These are phyloP conservation scores for Tachina lurida DNA, from an alignment of 2,888 invertebrate species.

Conservation along the genomic window DNA sequence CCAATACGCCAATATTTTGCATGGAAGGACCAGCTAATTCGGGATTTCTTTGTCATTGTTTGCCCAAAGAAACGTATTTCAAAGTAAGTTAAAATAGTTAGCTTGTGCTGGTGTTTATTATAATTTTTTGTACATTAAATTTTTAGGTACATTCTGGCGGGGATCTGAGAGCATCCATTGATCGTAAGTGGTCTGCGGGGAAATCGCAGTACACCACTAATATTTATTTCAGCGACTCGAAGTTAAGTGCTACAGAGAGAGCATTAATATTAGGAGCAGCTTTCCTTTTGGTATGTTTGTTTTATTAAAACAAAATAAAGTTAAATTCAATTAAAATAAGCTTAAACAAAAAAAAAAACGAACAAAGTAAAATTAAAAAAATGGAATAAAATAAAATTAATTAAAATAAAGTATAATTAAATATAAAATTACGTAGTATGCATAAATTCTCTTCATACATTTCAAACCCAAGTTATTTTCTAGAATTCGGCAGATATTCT, in stretches of 20 bases:
- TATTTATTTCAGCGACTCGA: slow-evolving; percentile 88
- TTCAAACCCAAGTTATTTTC: too few relatives aligned
- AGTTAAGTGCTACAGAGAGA: slow-evolving; percentile 89
- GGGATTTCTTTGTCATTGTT: slow-evolving; percentile 84
- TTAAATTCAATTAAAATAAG: too few relatives aligned
- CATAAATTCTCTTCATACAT: too few relatives aligned
- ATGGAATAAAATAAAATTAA: too few relatives aligned
- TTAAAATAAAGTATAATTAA: too few relatives aligned
- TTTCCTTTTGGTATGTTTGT: slow-evolving; percentile 89
- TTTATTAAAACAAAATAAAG: too few relatives aligned
- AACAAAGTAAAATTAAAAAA: neutral
- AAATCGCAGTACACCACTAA: slow-evolving; percentile 89
- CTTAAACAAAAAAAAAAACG: neutral
- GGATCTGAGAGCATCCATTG: slow-evolving; percentile 84
- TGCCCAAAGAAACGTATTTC: slow-evolving; percentile 79
- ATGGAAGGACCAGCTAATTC: slow-evolving; percentile 88
- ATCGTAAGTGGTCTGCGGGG: slow-evolving; percentile 88
- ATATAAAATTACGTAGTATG: too few relatives aligned
- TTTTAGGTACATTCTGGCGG: slow-evolving; percentile 84
- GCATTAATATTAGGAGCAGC: slow-evolving; percentile 91
- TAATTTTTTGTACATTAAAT: neutral
- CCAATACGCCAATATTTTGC: slow-evolving; percentile 85
- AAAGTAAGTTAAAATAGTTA: slow-evolving; percentile 73
- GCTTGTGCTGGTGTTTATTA: neutral
- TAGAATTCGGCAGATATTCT: too few relatives aligned